Conservation (phyloP, 2,797 vertebrate genomes). For the Aselliscus stoliczkanus region DNA sequence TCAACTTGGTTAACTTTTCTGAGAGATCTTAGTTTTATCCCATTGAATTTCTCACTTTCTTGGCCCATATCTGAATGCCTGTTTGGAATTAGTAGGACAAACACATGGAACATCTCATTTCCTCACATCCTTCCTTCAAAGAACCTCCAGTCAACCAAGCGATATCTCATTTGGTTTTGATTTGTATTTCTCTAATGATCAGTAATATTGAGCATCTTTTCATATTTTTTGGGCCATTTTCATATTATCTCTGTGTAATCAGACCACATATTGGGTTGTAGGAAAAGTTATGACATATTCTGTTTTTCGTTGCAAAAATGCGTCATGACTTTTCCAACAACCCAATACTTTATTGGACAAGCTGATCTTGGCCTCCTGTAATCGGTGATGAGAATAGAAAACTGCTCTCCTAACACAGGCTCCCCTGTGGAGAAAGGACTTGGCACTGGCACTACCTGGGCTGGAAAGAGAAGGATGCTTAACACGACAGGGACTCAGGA, state of each 20-base stretch:
- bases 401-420: neutral
- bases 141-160: neutral
- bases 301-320: no score
- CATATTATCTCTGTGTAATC: neutral
- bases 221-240: neutral
- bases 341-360: neutral
- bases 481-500: neutral
- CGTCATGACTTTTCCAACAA: no score
- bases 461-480: accelerated
- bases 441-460: neutral
- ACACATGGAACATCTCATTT: neutral
- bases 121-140: neutral
- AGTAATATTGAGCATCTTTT: neutral
- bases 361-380: neutral
- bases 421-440: neutral
- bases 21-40: neutral
- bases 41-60: neutral
- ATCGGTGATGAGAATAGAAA: neutral
- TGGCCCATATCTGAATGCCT: neutral
- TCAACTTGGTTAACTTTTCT: neutral
- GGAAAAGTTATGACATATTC: no score
- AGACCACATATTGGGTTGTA: no score
- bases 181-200: neutral
- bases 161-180: neutral
- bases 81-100: neutral